These are phyloP conservation scores for Brachionus plicatilis DNA, from an alignment of 1,140 invertebrate species.

Conservation along the genomic window DNA sequence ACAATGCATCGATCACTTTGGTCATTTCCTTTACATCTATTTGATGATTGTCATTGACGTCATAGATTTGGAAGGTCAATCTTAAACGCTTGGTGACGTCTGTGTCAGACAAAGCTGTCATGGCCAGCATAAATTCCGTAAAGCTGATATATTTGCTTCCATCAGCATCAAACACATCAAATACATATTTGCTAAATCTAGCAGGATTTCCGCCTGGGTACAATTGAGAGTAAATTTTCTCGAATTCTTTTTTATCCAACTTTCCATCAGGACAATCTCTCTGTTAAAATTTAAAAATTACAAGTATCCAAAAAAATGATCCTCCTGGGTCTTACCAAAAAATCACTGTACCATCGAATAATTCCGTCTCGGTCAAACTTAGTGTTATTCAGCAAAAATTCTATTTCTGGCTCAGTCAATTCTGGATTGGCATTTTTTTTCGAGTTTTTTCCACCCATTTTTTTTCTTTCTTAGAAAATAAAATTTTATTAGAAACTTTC, in stretches of 20 bases:
- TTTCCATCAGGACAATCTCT: conserved; percentile 40
- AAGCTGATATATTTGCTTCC: conserved; percentile 4
- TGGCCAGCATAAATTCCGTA: conserved; percentile 31
- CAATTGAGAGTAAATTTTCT: conserved; percentile 27
- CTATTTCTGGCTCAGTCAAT: conserved; percentile 49
- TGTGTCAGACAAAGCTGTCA: neutral
- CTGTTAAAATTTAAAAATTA: neutral
- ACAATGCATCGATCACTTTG: conserved; percentile 17
- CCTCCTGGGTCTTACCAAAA: conserved; percentile 48
- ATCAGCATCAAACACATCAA: conserved; percentile 24
- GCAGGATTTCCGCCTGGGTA: conserved; percentile 26
- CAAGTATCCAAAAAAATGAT: neutral
- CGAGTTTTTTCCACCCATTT: conserved; percentile 27
- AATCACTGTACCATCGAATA: conserved; percentile 56
- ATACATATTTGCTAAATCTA: neutral
- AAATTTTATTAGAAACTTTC: neutral
- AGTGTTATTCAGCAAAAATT: conserved; percentile 54
- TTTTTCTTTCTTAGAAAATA: neutral
- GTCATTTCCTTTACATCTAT: conserved; percentile 40
- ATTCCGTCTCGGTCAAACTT: conserved; percentile 55
- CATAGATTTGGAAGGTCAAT: conserved; percentile 36
- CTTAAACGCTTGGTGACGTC: neutral
- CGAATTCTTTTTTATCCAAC: conserved; percentile 38
- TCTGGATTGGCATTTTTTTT: conserved; percentile 8
- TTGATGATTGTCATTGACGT: conserved; percentile 6